Evolutionary conservation across 1,140 invertebrate species (phyloP), one percentile per base, ranked within the genome.

Genomic region (Drosophila asahinai): DNA sequence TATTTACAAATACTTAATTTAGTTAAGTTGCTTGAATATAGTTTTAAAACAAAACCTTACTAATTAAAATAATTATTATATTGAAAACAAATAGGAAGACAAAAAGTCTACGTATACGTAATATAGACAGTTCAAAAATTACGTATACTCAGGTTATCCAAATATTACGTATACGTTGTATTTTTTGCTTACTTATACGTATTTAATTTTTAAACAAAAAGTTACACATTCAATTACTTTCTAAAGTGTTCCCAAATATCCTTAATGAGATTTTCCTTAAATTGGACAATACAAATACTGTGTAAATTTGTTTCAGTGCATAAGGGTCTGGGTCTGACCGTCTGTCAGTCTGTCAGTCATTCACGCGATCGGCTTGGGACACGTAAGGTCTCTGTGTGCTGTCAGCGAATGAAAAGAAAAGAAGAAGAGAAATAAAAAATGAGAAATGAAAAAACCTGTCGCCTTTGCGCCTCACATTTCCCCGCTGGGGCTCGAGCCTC

Each of bases 381-480:
- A 74, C 68, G 68, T 70, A 72, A 72, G 65, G 68, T 73, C 54
- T 66, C 40, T 36, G 17, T 49, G 52, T 55, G 63, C 66, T 71
- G 75, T 64, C 75, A 78, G 43, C 55, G 42, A 48, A 38, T 68
- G 33, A 68, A 71, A 17, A 54, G 7, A 38, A 27, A 64, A 55
- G 25, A 63, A n/a, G 47, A 51, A 54, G 17, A 51, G 17, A 62
- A 33, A 51, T 51, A 51, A 59, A 45, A 59, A 45, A 59, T 59
- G 57, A 45, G 57, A 45, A 45, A 64, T 40, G 51, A 27, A 54
- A 64, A 67, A 81, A 81, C 79, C 74, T 68, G 75, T 74, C 80
- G 64, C 63, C 70, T 36, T 73, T 80, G 77, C 80, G 51, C 66
- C 66, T 42, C 48, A 61, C 64, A 61, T 62, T 62, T 33, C 62